Base-by-base conservation (phyloP, 2,888 invertebrate genomes). In the Ophion obscuratus region DNA sequence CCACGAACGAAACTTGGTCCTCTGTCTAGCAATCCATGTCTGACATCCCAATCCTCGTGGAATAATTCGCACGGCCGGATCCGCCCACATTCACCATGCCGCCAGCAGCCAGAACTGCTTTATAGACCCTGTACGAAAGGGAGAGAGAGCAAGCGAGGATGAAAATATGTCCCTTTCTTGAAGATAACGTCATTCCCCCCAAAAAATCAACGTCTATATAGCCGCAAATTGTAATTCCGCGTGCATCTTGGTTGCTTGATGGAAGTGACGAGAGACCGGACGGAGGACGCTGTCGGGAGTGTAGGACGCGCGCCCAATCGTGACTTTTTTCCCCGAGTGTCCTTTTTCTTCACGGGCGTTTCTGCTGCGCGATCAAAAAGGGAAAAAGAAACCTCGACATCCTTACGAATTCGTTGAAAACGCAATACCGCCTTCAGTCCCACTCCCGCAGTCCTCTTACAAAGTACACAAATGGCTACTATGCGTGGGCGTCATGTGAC, bases 181-280 rank as follows among this genome's bases (percentile, higher is more conserved):
- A 81, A 77, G 31, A 77, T 77, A 27, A 61, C 31, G 79, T n/a
- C 47, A 44, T 68, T 71, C 57, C 20, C 53, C n/a, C 27, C 1
- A 31, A 31, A 53, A 62, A 64, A 87, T 87, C 84, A 85, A 83
- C 79, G 81, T 88, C 83, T 83, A 81, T 81, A 83, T 87, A 76
- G 77, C 84, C 86, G 87, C 81, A 87, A 87, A 87, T 88, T 14
- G 4, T 83, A 83, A 86, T 83, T 61, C 76, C 66, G n/a, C 20
- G 66, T 80, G 67, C 67, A 73, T 83, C 73, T 76, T 7, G 17
- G 31, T 14, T 47, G 80, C 36, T 81, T 20, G 47, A 53, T 31
- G 70, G 40, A 61, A 27, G 36, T 40, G 67, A 66, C 40, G 61
- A 44, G 36, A 66, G 62, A 78, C 78, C 66, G 85, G 78, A 81